A percentile compares a stretch with the other conserved stretches of the same genome.
These are phyloP conservation scores for Belgica antarctica DNA, from an alignment of 2,888 invertebrate species.

Conservation along the genomic window DNA sequence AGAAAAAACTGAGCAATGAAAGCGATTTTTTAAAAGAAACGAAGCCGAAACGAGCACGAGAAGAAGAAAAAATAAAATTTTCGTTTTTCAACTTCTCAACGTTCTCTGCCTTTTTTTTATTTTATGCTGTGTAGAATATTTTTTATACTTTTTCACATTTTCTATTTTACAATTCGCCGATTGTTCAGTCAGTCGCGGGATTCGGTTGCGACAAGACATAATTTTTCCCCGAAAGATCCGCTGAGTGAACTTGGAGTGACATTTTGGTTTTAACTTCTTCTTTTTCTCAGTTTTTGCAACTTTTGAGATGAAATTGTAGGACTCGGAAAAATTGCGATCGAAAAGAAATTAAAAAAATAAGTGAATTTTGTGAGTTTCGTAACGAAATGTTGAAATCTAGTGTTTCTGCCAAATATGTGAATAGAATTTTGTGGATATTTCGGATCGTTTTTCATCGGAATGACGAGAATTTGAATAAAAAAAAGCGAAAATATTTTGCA, in stretches of 20 bases:
- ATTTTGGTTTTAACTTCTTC: slow-evolving; percentile 28
- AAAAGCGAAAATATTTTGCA: background rate
- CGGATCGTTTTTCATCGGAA: background rate
- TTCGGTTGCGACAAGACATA: slow-evolving; percentile 44
- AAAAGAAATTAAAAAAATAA: background rate
- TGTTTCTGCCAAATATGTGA: slow-evolving; percentile 23
- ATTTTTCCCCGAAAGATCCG: slow-evolving; percentile 13
- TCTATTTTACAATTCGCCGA: slow-evolving; percentile 43
- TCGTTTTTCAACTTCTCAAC: slow-evolving; percentile 36
- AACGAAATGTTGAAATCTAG: slow-evolving; percentile 1
- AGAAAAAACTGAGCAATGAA: slow-evolving; percentile 31
- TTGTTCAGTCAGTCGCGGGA: slow-evolving; percentile 44
- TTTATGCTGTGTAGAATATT: slow-evolving; percentile 34
- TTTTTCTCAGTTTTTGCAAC: slow-evolving; percentile 2
- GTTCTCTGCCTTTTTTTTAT: slow-evolving; percentile 24
- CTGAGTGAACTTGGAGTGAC: background rate
- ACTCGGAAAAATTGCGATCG: background rate
- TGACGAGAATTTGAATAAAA: background rate
- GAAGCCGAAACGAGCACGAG: slow-evolving; percentile 33
- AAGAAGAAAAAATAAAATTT: slow-evolving; percentile 25
- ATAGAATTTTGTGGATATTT: slow-evolving; percentile 19
- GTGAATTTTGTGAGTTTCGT: background rate
- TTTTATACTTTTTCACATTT: slow-evolving; percentile 42
- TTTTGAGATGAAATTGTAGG: slow-evolving; percentile 24
- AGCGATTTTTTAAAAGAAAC: slow-evolving; percentile 20